Conservation (phyloP, 2,113 vertebrate genomes). For the Gasterosteus aculeatus region DNA sequence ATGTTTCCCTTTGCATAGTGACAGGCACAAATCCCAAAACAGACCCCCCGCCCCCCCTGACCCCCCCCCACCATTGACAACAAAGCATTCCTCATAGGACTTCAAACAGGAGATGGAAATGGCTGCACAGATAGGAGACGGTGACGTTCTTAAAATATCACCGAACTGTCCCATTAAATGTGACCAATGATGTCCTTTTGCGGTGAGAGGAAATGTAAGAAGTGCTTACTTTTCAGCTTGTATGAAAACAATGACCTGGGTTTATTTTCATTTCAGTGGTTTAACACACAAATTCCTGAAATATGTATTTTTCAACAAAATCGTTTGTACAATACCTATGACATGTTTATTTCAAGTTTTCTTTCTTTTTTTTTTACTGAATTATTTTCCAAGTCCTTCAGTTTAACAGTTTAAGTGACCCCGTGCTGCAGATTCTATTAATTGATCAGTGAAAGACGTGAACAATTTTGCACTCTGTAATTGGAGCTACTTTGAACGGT, state of each 20-base stretch:
- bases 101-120: constrained; percentile 64
- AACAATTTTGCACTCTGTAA: neutral
- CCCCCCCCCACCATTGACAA: constrained; percentile 66
- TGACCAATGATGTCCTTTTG: constrained; percentile 62
- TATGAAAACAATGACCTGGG: neutral
- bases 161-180: constrained; percentile 56
- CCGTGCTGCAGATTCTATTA: neutral
- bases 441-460: neutral
- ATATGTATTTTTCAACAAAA: neutral
- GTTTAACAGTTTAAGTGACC: neutral
- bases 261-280: neutral
- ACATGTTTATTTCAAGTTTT: neutral
- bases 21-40: constrained; percentile 64
- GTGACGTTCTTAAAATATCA: constrained; percentile 60
- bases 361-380: neutral
- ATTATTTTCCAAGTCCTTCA: neutral
- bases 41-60: constrained; percentile 1
- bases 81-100: constrained; percentile 67
- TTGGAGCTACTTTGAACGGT: neutral
- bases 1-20: constrained; percentile 65
- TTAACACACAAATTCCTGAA: neutral
- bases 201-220: constrained; percentile 23
- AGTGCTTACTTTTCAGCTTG: constrained; percentile 15
- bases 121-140: constrained; percentile 32
- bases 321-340: neutral